Evolutionary conservation across 2,113 vertebrate genomes (phyloP), one percentile per base, ranked within the genome.

Genomic region (Alligator sinensis): DNA sequence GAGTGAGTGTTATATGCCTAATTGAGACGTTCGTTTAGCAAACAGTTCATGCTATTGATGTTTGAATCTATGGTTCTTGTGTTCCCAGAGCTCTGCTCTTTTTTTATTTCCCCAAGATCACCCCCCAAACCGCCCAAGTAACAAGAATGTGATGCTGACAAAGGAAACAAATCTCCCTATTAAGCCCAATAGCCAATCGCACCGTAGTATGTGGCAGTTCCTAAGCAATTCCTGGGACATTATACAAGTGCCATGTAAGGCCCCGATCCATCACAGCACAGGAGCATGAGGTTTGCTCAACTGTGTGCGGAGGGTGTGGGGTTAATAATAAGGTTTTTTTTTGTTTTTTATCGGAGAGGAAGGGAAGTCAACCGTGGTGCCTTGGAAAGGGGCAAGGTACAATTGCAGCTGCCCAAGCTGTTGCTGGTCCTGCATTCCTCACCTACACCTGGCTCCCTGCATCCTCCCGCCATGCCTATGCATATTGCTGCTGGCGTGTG

Each of bases 221-320:
- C 70, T 38, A 22, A 13, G 14, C 6, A 47, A 24, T 13, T 24
- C 13, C 18, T 74, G 70, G 34, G 22, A 38, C 22, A 34, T 72
- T 11, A 72, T 7, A 34, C 21, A 72, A 34, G 3, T 38, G 68
- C 15, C 3, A 30, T 6, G 2, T 6, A 34, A 0, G 0, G 3
- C 1, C 0, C 11, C 12, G 38, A 19, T 66, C 3, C 75, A 14
- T 76, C 57, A 25, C 47, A 74, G 11, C 0, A n/a, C 0, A 1
- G 6, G 15, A 34, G 3, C 0, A 4, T 2, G 0, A 3, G 55
- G 70, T n/a, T 16, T 2, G 2, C 30, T 72, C 60, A 0, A 1
- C 13, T 34, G 74, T 1, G 0, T 9, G 27, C 27, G 66, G 27
- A 66, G 22, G 22, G 54, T 38, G 88, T 66, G 25, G 27, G n/a